Conservation (phyloP, 2,113 vertebrate genomes). For the Tautogolabrus adspersus region DNA sequence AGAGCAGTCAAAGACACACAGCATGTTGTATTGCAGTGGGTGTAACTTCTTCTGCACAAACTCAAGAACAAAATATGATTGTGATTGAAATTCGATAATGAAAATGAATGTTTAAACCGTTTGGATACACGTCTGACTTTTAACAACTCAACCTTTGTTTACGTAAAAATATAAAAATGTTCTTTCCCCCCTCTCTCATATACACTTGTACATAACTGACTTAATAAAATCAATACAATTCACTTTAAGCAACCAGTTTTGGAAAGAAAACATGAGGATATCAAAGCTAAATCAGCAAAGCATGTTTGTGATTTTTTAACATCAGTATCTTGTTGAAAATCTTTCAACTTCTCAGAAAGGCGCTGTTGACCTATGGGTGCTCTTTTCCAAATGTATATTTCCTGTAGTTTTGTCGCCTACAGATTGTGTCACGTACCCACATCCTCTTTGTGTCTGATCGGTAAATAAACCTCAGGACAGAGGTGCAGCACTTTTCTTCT, state of each 20-base stretch:
- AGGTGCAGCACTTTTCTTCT: too few species aligned
- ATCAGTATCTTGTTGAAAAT: neutral
- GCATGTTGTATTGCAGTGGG: neutral
- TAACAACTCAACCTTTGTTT: neutral
- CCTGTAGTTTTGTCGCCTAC: too few species aligned
- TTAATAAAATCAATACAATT: neutral
- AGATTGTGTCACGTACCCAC: too few species aligned
- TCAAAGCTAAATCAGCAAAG: too few species aligned
- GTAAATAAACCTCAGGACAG: too few species aligned
- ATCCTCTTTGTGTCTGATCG: too few species aligned
- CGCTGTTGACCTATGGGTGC: too few species aligned
- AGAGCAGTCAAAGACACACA: slow-evolving; percentile 7
- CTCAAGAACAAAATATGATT: slow-evolving; percentile 17
- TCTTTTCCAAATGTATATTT: too few species aligned
- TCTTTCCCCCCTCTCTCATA: neutral
- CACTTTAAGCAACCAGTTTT: neutral
- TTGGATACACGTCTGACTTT: slow-evolving; percentile 4
- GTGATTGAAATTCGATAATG: slow-evolving; percentile 1
- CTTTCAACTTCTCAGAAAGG: too few species aligned
- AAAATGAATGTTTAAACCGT: neutral
- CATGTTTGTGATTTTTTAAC: neutral
- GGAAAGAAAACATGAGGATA: neutral
- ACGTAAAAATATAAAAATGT: neutral
- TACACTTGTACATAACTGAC: neutral
- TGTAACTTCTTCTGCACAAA: slow-evolving; percentile 8